Evolutionary conservation across 2,113 vertebrate species (phyloP).

Genomic region (Lipophrys pholis): DNA sequence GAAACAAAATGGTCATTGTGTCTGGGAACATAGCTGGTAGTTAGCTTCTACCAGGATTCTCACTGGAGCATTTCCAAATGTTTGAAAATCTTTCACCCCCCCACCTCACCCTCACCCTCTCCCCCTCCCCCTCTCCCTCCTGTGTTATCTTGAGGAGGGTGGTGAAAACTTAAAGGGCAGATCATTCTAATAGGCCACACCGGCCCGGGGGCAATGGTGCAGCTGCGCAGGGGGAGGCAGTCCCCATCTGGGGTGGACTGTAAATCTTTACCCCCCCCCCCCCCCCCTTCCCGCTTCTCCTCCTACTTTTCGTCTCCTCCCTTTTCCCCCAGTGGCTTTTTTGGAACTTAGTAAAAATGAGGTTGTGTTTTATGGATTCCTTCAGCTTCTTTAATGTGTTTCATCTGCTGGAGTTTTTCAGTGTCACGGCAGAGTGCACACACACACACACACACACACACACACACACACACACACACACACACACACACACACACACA

Average conservation of each 20-base stretch:
- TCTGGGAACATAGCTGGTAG: conserved; percentile 63
- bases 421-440: conserved; percentile 52
- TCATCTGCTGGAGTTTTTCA: conserved; percentile 77
- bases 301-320: conserved; percentile 13
- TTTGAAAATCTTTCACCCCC: conserved; percentile 64
- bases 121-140: conserved; percentile 39
- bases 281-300: conserved; percentile 14
- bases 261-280: conserved; percentile 70
- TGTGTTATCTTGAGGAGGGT: conserved; percentile 75
- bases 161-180: conserved; percentile 79
- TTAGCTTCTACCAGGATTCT: conserved; percentile 57
- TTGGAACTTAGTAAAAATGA: conserved; percentile 58
- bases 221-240: conserved; percentile 74
- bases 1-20: conserved; percentile 75
- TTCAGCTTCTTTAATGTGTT: conserved; percentile 75
- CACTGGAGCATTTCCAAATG: conserved; percentile 66
- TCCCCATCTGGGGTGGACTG: conserved; percentile 56
- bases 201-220: conserved; percentile 65
- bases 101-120: conserved; percentile 32
- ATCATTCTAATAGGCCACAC: conserved; percentile 70
- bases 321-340: conserved; percentile 53
- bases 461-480: background rate
- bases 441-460: conserved; percentile 8
- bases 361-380: conserved; percentile 78
- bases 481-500: background rate